Evolutionary conservation across 2,888 invertebrate genomes (phyloP).

Genomic region (Rambutsinella grinnellia): DNA sequence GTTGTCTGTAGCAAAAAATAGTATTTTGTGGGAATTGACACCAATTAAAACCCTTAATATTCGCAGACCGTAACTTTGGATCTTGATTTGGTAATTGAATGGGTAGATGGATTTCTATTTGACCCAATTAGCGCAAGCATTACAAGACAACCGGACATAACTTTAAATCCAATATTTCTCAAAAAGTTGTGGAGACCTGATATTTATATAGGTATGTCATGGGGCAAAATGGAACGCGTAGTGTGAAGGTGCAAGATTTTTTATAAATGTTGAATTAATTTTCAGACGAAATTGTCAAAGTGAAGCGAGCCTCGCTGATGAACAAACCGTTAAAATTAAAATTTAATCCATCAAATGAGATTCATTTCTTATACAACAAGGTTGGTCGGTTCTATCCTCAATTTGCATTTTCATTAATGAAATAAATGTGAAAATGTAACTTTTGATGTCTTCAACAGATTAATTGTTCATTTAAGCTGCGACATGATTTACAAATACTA

Average conservation of each 20-base stretch:
- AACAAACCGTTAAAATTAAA: slow-evolving; percentile 49
- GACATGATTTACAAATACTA: slow-evolving; percentile 56
- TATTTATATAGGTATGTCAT: slow-evolving; percentile 51
- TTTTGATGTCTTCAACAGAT: too few relatives aligned
- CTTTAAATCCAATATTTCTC: slow-evolving; percentile 52
- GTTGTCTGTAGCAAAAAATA: not conserved
- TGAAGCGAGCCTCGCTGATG: slow-evolving; percentile 48
- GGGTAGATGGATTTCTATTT: slow-evolving; percentile 52
- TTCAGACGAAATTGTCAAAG: slow-evolving; percentile 54
- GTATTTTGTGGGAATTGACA: not conserved
- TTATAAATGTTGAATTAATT: not conserved
- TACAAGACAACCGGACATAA: slow-evolving; percentile 28
- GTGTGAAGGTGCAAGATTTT: too few relatives aligned
- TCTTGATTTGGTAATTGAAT: slow-evolving; percentile 57
- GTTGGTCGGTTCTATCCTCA: too few relatives aligned
- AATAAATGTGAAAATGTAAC: too few relatives aligned
- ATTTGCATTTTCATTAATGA: too few relatives aligned
- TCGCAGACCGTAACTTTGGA: slow-evolving; percentile 49
- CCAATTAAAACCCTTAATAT: not conserved
- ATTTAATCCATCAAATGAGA: slow-evolving; percentile 51
- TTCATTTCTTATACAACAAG: slow-evolving; percentile 58
- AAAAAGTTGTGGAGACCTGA: slow-evolving; percentile 60
- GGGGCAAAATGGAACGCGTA: slow-evolving; percentile 10
- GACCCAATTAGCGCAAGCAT: slow-evolving; percentile 39
- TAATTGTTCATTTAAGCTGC: slow-evolving; percentile 40